Evolutionary conservation across 2,888 invertebrate species (phyloP).

Genomic region (Candidula unifasciata): DNA sequence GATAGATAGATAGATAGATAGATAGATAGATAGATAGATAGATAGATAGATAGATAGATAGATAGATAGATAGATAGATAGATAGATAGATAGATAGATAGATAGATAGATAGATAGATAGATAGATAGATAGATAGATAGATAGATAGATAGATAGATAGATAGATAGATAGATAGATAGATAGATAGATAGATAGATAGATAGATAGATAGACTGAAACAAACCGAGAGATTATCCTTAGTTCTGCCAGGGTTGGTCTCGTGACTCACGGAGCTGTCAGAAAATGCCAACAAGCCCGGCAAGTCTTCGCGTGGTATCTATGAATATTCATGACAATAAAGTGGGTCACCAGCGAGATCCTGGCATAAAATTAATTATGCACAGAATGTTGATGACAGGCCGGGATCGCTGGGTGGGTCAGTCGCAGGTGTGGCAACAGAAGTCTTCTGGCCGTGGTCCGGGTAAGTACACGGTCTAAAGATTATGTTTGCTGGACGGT

Average conservation of each 20-base stretch:
- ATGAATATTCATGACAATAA: background rate
- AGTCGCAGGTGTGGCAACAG: too few relatives aligned
- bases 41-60: background rate
- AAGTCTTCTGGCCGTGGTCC: too few relatives aligned
- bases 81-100: background rate
- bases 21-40: conserved; percentile 18
- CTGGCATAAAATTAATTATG: too few relatives aligned
- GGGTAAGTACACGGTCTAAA: too few relatives aligned
- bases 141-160: background rate
- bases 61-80: background rate
- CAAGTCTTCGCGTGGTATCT: background rate
- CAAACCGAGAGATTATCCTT: background rate
- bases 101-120: background rate
- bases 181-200: background rate
- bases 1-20: background rate
- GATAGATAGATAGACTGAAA: background rate
- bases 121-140: background rate
- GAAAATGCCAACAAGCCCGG: too few relatives aligned
- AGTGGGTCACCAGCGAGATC: background rate
- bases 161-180: background rate
- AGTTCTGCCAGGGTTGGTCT: too few relatives aligned
- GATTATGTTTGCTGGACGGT: too few relatives aligned
- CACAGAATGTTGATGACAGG: too few relatives aligned
- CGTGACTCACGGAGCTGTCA: too few relatives aligned
- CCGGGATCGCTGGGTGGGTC: too few relatives aligned